Conservation (phyloP, 2,888 invertebrate species). For the Palloptera scutellata region DNA sequence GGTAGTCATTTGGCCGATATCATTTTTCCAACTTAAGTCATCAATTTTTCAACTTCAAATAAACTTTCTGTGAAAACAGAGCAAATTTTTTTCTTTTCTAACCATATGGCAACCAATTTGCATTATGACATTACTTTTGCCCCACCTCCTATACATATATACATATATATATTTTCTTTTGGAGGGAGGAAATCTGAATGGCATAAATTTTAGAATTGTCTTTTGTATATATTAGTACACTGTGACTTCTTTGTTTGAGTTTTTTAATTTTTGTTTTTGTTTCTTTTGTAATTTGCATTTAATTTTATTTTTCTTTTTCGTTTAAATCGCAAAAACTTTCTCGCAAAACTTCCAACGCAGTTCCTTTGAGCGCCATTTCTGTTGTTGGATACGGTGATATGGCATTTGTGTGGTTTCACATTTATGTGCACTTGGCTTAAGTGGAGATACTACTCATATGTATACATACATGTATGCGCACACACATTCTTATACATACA, state of each 20-base stretch:
- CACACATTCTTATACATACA: neutral
- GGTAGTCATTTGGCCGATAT: too few relatives aligned
- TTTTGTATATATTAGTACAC: neutral
- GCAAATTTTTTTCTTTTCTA: too few relatives aligned
- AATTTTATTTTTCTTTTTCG: conserved; percentile 24
- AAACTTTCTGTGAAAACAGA: too few relatives aligned
- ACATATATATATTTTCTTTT: neutral
- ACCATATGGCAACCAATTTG: too few relatives aligned
- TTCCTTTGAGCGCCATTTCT: conserved; percentile 23
- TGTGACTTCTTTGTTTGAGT: neutral
- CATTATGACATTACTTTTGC: too few relatives aligned
- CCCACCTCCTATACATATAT: too few relatives aligned
- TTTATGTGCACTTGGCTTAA: neutral
- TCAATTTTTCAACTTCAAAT: too few relatives aligned
- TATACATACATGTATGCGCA: too few relatives aligned
- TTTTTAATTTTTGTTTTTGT: too few relatives aligned
- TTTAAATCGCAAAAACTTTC: conserved; percentile 24
- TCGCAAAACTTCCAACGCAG: conserved; percentile 11
- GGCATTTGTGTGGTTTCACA: neutral
- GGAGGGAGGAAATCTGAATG: neutral
- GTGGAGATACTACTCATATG: too few relatives aligned
- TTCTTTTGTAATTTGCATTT: conserved; percentile 22
- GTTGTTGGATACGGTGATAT: neutral
- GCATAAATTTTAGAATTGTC: conserved; percentile 1
- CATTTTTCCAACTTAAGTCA: too few relatives aligned